Conservation (phyloP, 1,140 invertebrate genomes). For the Aphidius gifuensis region DNA sequence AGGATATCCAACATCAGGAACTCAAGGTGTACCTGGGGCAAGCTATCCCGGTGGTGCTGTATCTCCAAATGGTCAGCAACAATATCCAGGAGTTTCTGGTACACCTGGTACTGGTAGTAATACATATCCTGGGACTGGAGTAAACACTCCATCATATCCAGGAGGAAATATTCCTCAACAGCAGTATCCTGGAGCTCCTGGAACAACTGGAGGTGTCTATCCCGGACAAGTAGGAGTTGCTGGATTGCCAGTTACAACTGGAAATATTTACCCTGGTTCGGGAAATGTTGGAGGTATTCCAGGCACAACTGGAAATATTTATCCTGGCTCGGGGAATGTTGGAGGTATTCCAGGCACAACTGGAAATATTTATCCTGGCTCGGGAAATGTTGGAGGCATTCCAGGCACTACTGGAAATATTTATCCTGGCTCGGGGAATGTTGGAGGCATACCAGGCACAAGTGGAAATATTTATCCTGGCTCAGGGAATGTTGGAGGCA, state of each 20-base stretch:
- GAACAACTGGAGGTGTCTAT: background rate
- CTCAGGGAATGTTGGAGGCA: too few species aligned
- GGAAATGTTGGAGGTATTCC: too few species aligned
- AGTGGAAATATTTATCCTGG: too few species aligned
- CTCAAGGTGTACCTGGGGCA: background rate
- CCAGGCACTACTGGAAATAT: background rate
- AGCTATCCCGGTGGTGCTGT: background rate
- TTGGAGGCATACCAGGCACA: background rate
- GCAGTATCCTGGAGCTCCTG: slow-evolving; percentile 1
- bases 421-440: too few species aligned
- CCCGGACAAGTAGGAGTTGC: background rate
- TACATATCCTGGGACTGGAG: background rate
- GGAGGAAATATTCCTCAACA: slow-evolving; percentile 1
- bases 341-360: background rate
- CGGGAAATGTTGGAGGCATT: background rate
- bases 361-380: background rate
- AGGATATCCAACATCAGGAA: too few species aligned
- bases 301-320: too few species aligned
- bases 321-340: background rate
- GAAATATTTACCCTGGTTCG: background rate
- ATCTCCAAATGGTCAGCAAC: background rate
- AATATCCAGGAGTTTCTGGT: slow-evolving; percentile 2
- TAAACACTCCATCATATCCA: background rate
- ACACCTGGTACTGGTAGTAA: slow-evolving; percentile 5
- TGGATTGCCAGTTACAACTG: background rate